Evolutionary conservation across 2,888 invertebrate genomes (phyloP), one percentile per base, ranked within the genome.

Genomic region (Zaprionus obscuricornis): DNA sequence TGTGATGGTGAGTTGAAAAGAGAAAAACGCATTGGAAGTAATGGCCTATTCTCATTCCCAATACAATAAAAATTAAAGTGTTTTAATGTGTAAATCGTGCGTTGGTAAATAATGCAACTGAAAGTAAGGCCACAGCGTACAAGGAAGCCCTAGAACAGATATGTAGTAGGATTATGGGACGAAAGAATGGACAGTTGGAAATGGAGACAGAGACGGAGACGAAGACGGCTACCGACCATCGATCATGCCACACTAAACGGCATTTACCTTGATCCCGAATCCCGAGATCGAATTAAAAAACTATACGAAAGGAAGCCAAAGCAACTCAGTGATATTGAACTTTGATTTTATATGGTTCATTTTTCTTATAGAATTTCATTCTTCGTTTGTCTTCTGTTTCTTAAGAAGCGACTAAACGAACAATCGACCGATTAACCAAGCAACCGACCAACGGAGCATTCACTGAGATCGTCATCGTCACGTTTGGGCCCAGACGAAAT

Each of bases 81-180:
- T 82, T 86, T 87, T 87, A 87, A 87, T 87, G 86, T 82, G 72
- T 70, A 86, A 85, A 85, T 87, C 87, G 87, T 87, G 87, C 87
- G 85, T 87, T 87, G 66, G 67, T 55, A 64, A 27, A 50, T 54
- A 74, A 66, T 58, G 65, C 71, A 66, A 26, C 57, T 54, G 58
- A 71, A 62, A 58, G n/a, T 31, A 18, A 13, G 1, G 8, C 7
- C 20, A 11, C 39, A 20, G 18, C 11, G 45, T 50, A 8, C 16
- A 74, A 73, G 75, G 81, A 81, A 81, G 81, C 78, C 81, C 75
- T 70, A 81, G 37, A 56, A 56, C 39, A 46, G 51, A 46, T 45
- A 50, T n/a, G n/a, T n/a, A n/a, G n/a, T n/a, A n/a, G n/a, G n/a
- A n/a, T n/a, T n/a, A n/a, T n/a, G n/a, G n/a, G n/a, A n/a, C n/a